phyloP scores from a whole-genome alignment of 2,888 invertebrate genomes.

The Ptychoptera contaminata region DNA sequence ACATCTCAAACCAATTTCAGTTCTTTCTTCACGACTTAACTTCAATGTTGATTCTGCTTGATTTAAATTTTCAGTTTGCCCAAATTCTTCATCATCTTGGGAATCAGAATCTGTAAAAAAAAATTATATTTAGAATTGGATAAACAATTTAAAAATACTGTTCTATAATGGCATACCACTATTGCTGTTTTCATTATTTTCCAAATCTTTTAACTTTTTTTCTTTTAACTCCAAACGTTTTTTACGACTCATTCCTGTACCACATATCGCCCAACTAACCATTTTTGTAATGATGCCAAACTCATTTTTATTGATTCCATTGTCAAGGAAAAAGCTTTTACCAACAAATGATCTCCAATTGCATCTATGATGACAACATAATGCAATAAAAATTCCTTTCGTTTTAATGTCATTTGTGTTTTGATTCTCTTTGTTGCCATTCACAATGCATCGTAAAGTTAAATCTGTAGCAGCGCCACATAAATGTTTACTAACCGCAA shows the following conservation, averaged over 20 bases:
- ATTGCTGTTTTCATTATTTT: neutral
- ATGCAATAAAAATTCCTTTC: conserved; percentile 56
- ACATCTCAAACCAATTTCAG: conserved; percentile 51
- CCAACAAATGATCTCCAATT: conserved; percentile 54
- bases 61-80: neutral
- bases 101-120: neutral
- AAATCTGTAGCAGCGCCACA: conserved; percentile 81
- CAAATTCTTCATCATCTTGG: neutral
- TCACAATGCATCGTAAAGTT: conserved; percentile 49
- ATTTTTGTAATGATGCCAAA: conserved; percentile 64
- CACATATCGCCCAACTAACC: conserved; percentile 84
- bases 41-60: conserved; percentile 16
- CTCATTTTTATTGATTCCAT: conserved; percentile 42
- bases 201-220: neutral
- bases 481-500: conserved; percentile 75
- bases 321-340: conserved; percentile 39
- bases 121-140: neutral
- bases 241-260: conserved; percentile 44
- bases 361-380: conserved; percentile 86
- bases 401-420: conserved; percentile 20
- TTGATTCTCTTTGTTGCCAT: conserved; percentile 17
- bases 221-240: conserved; percentile 20
- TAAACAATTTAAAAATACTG: neutral
- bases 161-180: neutral
- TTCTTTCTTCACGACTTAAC: conserved; percentile 34